Percentiles rank a stretch among this genome's conserved stretches.
phyloP scores from a whole-genome alignment of 2,888 invertebrate species.

The Leucania comma region DNA sequence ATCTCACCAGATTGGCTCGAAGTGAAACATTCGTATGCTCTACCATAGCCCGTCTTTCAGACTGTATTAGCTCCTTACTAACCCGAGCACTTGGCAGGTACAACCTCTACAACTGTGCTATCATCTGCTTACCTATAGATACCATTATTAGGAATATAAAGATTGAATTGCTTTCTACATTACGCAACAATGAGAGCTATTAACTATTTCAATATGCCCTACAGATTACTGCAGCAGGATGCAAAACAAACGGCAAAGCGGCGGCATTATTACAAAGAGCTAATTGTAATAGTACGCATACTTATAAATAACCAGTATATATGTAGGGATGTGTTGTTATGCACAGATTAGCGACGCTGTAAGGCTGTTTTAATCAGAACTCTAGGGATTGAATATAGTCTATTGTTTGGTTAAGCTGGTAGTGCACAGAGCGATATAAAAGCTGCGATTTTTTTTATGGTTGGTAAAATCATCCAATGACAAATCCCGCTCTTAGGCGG shows the following conservation, averaged over 20 bases:
- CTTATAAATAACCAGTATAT: constrained; percentile 31
- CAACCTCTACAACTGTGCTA: too few relatives aligned
- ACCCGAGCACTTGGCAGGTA: too few relatives aligned
- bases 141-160: too few relatives aligned
- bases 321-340: constrained; percentile 22
- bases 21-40: too few relatives aligned
- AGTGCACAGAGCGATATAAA: not conserved
- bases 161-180: too few relatives aligned
- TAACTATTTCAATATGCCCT: constrained; percentile 10
- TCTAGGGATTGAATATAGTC: constrained; percentile 56
- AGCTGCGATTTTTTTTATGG: too few relatives aligned
- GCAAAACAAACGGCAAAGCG: constrained; percentile 43
- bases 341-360: constrained; percentile 60
- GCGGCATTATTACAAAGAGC: constrained; percentile 63
- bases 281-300: constrained; percentile 56
- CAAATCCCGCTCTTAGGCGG: too few relatives aligned
- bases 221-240: constrained; percentile 29
- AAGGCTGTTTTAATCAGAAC: constrained; percentile 69
- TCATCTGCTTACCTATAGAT: too few relatives aligned
- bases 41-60: too few relatives aligned
- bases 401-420: constrained; percentile 52
- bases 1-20: too few relatives aligned
- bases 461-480: too few relatives aligned
- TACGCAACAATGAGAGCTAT: not conserved
- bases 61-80: too few relatives aligned